phyloP scores from a whole-genome alignment of 2,797 vertebrate genomes.

The Coregonus ussuriensis region DNA sequence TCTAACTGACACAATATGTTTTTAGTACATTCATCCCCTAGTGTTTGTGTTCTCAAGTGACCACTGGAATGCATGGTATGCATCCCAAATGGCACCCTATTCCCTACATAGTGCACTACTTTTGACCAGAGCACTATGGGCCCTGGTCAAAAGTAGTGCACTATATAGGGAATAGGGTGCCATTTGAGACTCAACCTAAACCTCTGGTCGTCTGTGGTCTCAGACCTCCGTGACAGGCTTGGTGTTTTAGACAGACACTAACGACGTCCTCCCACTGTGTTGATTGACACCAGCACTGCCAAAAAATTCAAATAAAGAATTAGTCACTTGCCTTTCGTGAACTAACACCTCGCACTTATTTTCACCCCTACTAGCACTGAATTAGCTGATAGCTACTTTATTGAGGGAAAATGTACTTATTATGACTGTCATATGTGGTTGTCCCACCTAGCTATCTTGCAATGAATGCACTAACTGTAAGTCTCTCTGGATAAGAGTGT shows the following conservation, averaged over 20 bases:
- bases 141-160: neutral
- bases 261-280: slow-evolving; percentile 43
- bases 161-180: slow-evolving; percentile 25
- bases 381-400: too few species aligned
- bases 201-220: slow-evolving; percentile 22
- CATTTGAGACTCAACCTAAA: slow-evolving; percentile 33
- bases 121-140: neutral
- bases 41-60: slow-evolving; percentile 37
- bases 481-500: too few species aligned
- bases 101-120: neutral
- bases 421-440: too few species aligned
- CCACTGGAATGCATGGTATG: slow-evolving; percentile 34
- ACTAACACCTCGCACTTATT: too few species aligned
- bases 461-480: too few species aligned
- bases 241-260: slow-evolving; percentile 10
- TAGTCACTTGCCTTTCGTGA: too few species aligned
- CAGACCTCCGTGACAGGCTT: slow-evolving; percentile 52
- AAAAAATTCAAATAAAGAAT: too few species aligned
- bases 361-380: too few species aligned
- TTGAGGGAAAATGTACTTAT: too few species aligned
- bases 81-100: slow-evolving; percentile 22
- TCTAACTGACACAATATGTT: slow-evolving; percentile 54
- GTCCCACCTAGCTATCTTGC: too few species aligned
- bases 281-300: slow-evolving; percentile 6
- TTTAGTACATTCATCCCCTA: slow-evolving; percentile 46